These are phyloP conservation scores for Hippocampus zosterae DNA, from an alignment of 2,113 vertebrate genomes.

Conservation along the genomic window DNA sequence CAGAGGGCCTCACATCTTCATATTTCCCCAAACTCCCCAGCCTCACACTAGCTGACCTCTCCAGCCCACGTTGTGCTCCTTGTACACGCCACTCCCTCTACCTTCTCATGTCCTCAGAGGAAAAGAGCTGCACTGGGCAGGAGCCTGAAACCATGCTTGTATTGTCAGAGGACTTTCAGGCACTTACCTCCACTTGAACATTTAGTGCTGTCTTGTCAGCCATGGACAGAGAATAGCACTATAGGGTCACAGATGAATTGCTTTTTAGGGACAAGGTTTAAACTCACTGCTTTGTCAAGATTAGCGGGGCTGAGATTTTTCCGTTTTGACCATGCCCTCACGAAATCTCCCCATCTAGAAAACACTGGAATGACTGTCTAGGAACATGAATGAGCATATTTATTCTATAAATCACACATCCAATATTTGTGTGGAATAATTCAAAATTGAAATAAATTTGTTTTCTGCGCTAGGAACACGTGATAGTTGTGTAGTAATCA, in stretches of 20 bases:
- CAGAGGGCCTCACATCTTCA: constrained; percentile 71
- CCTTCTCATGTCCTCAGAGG: constrained; percentile 49
- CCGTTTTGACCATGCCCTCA: background rate
- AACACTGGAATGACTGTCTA: background rate
- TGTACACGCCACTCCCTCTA: constrained; percentile 25
- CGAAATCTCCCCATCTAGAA: background rate
- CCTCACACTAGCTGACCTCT: constrained; percentile 47
- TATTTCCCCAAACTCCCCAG: constrained; percentile 28
- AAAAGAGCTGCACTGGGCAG: constrained; percentile 75
- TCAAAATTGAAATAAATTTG: no score
- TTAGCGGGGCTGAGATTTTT: constrained; percentile 57
- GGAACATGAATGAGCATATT: background rate
- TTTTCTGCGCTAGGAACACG: no score
- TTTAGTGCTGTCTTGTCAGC: constrained; percentile 82
- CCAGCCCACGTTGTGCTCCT: constrained; percentile 54
- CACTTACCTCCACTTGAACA: constrained; percentile 86
- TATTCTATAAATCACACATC: background rate
- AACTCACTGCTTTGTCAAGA: constrained; percentile 75
- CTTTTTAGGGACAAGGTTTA: constrained; percentile 74
- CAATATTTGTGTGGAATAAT: background rate
- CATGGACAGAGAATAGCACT: constrained; percentile 86
- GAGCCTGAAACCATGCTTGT: constrained; percentile 80
- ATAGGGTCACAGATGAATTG: constrained; percentile 78
- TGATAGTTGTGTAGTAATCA: no score
- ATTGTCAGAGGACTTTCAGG: constrained; percentile 83